Evolutionary conservation across 2,113 vertebrate species (phyloP), one percentile per base, ranked within the genome.

Genomic region (Pseudolaguvia tuberculata): DNA sequence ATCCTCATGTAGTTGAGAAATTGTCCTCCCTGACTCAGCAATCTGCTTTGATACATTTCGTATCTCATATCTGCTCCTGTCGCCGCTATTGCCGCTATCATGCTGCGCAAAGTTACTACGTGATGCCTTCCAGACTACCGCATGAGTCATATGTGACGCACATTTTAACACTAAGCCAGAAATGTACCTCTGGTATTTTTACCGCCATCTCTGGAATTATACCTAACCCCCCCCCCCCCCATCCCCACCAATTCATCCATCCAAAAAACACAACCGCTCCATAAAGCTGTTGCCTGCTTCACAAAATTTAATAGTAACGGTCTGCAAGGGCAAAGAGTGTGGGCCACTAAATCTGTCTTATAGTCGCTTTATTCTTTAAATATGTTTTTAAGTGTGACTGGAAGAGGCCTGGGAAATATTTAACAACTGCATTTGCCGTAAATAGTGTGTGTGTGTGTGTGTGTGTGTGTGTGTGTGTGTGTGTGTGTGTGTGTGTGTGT

Each of bases 101-200:
- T 61, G 53, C 74, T 58, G 45, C 47, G 58, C 52, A 61, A 59
- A 58, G 71, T 70, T 51, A 55, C 74, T 51, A 27, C 14, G 55
- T 70, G 69, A 76, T 75, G 73, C 61, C 73, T 67, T 67, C 62
- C 73, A 76, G 74, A 69, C 59, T 29, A 61, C 57, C 48, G 20
- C 50, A 35, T 56, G 77, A 73, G 53, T 78, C 77, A 78, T 69
- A 21, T 70, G 31, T 48, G 65, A 73, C 65, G 55, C 77, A 53
- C 25, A 62, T 70, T 61, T 61, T 58, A 70, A 70, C 31, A 59
- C 45, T 59, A 21, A 70, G 67, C n/a, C 35, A 45, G 56, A 76
- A 70, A 70, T 45, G 75, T 31, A 70, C 66, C 65, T 79, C 78
- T 70, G 65, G 45, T 61, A n/a, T 59, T 42, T 68, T 42, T 66